Evolutionary conservation across 2,797 vertebrate genomes (phyloP).

Genomic region (Cheirogaleus major): DNA sequence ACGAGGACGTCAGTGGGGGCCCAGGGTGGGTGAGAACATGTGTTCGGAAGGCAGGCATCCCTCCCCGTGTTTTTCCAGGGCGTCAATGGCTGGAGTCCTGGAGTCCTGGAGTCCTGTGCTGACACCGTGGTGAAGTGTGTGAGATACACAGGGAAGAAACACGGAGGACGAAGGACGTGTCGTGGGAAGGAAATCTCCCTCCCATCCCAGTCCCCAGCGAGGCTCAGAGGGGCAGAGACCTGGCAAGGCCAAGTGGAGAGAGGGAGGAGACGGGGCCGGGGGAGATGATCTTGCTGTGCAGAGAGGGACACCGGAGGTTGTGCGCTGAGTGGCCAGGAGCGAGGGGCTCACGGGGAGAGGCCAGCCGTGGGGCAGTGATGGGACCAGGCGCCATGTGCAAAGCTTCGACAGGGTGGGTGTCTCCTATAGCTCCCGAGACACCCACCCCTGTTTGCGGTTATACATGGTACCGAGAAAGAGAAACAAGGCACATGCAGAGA

Average conservation of each 20-base stretch:
- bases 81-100: not conserved
- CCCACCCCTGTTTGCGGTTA: not conserved
- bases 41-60: rapidly evolving
- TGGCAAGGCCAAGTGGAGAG: too few species aligned
- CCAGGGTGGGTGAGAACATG: rapidly evolving
- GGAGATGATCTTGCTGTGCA: not conserved
- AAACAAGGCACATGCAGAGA: not conserved
- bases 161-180: rapidly evolving
- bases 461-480: not conserved
- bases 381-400: not conserved
- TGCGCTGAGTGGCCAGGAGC: not conserved
- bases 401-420: not conserved
- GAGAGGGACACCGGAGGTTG: not conserved
- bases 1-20: rapidly evolving
- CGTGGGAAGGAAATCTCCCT: rapidly evolving
- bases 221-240: not conserved
- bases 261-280: not conserved
- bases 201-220: not conserved
- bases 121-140: not conserved
- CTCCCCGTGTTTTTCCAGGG: not conserved
- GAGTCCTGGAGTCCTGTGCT: not conserved
- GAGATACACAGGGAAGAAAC: too few species aligned
- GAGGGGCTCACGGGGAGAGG: too few species aligned
- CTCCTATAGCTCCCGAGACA: rapidly evolving
- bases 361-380: not conserved